Evolutionary conservation across 2,888 invertebrate genomes (phyloP).

Genomic region (Hirtodrosophila histrioides): DNA sequence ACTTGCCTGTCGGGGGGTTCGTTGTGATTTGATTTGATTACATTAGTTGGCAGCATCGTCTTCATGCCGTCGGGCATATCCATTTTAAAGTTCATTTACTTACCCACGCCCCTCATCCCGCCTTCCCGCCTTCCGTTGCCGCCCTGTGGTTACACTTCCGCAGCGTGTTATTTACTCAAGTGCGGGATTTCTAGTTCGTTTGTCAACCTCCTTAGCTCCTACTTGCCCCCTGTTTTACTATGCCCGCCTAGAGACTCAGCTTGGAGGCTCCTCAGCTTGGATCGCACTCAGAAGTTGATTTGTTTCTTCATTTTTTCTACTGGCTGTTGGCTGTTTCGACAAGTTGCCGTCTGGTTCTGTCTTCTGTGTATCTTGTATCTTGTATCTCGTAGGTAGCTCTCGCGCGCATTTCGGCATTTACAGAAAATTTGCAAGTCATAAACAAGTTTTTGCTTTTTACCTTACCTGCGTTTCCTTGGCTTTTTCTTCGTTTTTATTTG

Average conservation of each 20-base stretch:
- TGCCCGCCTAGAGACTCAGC: not conserved
- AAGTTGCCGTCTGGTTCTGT: conserved; percentile 40
- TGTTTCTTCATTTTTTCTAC: conserved; percentile 46
- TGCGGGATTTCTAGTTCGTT: conserved; percentile 76
- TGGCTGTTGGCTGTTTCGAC: conserved; percentile 46
- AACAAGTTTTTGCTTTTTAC: conserved; percentile 78
- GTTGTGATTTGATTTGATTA: conserved; percentile 77
- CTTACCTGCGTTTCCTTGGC: conserved; percentile 52
- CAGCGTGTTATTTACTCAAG: conserved; percentile 71
- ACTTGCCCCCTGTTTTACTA: conserved; percentile 6
- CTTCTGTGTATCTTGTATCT: conserved; percentile 24
- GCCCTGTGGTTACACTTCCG: conserved; percentile 69
- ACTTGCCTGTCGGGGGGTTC: conserved; percentile 49
- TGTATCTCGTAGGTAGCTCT: conserved; percentile 30
- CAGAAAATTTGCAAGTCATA: conserved; percentile 78
- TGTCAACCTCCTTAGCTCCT: conserved; percentile 42
- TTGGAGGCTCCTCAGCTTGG: not conserved
- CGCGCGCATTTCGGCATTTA: conserved; percentile 57
- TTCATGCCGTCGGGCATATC: conserved; percentile 35
- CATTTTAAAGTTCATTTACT: conserved; percentile 77
- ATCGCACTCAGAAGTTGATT: conserved; percentile 48
- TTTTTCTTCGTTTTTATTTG: too few relatives aligned
- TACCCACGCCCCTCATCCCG: conserved; percentile 30
- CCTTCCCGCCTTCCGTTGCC: too few relatives aligned
- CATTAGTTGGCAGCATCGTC: conserved; percentile 62